Evolutionary conservation across 2,797 vertebrate species (phyloP).

Genomic region (Capromys pilorides): DNA sequence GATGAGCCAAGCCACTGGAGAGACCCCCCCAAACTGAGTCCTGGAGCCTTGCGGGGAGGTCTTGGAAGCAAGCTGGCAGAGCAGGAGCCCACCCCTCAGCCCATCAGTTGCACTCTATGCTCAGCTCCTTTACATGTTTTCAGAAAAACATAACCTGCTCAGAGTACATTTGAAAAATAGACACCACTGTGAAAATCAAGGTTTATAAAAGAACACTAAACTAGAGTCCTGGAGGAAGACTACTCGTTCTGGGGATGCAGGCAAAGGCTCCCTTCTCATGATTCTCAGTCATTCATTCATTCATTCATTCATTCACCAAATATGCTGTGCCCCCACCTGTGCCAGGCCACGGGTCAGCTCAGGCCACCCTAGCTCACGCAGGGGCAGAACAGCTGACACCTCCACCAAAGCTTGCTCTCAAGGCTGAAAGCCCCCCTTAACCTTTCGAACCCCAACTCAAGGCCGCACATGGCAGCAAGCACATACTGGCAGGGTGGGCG

Average conservation of each 20-base stretch:
- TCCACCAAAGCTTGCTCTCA: background rate
- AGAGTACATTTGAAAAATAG: background rate
- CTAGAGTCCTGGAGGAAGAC: background rate
- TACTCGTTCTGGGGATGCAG: background rate
- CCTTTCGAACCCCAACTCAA: background rate
- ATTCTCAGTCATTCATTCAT: background rate
- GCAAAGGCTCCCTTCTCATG: background rate
- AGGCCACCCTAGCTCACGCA: background rate
- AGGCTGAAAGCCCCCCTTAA: background rate
- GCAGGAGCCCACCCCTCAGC: accelerated
- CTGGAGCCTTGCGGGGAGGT: accelerated
- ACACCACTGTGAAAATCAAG: background rate
- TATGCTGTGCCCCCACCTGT: background rate
- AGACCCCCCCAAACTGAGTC: background rate
- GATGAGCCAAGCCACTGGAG: background rate
- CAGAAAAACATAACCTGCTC: background rate
- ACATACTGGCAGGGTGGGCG: background rate
- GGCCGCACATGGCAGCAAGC: background rate
- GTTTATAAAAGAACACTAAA: background rate
- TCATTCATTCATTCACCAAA: background rate
- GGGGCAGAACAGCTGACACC: background rate
- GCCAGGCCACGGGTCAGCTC: background rate
- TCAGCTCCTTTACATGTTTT: background rate
- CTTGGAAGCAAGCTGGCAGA: too few relatives aligned
- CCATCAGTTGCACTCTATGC: background rate